Evolutionary conservation across 2,797 vertebrate genomes (phyloP).

Genomic region (Natrix natrix): DNA sequence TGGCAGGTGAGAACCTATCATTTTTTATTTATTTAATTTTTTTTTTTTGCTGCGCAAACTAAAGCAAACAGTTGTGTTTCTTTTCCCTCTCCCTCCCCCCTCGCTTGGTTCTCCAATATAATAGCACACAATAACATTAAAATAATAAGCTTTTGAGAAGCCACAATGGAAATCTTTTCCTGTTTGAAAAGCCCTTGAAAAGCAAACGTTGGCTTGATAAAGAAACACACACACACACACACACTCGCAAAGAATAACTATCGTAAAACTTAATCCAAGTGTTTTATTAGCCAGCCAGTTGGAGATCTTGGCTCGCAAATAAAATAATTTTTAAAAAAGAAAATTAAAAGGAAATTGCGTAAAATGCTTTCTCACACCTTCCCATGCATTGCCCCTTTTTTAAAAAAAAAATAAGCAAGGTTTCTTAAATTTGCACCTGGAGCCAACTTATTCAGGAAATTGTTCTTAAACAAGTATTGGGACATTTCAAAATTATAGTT

Average conservation of each 20-base stretch:
- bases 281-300: constrained; percentile 34
- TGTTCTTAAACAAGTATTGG: neutral
- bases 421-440: neutral
- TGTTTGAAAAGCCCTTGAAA: constrained; percentile 46
- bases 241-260: neutral
- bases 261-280: neutral
- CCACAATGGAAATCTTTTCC: constrained; percentile 45
- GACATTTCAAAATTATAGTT: neutral
- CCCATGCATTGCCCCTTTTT: neutral
- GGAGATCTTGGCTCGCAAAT: constrained; percentile 45
- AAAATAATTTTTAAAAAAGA: neutral
- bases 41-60: neutral
- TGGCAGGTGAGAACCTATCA: constrained; percentile 37
- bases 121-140: constrained; percentile 17
- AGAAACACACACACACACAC: constrained; percentile 13
- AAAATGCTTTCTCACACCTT: constrained; percentile 48
- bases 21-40: neutral
- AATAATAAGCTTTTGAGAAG: constrained; percentile 41
- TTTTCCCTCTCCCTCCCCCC: neutral
- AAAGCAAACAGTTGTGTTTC: constrained; percentile 30
- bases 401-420: neutral
- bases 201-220: constrained; percentile 41
- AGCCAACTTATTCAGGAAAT: neutral
- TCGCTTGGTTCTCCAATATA: constrained; percentile 29
- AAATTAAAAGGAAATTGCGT: constrained; percentile 27